Conservation (phyloP, 2,113 vertebrate genomes). For the Murina feae region DNA sequence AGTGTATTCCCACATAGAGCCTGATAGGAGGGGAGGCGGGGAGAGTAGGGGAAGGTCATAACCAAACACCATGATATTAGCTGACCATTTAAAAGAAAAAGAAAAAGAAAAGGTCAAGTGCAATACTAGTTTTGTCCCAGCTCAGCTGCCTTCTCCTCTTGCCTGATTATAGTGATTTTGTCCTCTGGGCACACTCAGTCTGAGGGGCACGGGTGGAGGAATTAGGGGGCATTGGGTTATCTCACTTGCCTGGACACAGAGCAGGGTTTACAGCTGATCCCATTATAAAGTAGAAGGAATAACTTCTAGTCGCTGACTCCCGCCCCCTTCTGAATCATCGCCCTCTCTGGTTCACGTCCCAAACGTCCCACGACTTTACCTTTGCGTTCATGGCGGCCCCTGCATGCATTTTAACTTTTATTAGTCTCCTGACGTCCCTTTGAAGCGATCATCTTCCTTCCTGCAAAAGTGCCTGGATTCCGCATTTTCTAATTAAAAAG, state of each 20-base stretch:
- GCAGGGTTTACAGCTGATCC: background rate
- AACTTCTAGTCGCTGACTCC: background rate
- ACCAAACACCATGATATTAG: background rate
- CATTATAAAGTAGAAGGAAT: background rate
- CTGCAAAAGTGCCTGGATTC: constrained; percentile 72
- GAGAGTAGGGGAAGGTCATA: background rate
- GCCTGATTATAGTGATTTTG: background rate
- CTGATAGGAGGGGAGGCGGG: no score
- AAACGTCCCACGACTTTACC: constrained; percentile 74
- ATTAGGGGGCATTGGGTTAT: background rate
- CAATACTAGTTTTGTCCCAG: background rate
- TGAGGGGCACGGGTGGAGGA: background rate
- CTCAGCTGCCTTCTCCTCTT: background rate
- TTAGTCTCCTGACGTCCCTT: constrained; percentile 76
- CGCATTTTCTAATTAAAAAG: constrained; percentile 72
- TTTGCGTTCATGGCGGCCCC: constrained; percentile 69
- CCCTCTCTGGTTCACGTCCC: constrained; percentile 73
- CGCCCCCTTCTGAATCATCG: constrained; percentile 16
- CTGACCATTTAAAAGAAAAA: background rate
- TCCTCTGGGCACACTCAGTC: background rate
- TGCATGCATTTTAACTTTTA: constrained; percentile 81
- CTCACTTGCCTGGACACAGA: constrained; percentile 16
- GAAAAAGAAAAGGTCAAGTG: background rate
- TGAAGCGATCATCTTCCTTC: constrained; percentile 72
- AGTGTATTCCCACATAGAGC: fast-evolving